Evolutionary conservation across 2,888 invertebrate species (phyloP).

Genomic region (Sarcophaga caerulescens): DNA sequence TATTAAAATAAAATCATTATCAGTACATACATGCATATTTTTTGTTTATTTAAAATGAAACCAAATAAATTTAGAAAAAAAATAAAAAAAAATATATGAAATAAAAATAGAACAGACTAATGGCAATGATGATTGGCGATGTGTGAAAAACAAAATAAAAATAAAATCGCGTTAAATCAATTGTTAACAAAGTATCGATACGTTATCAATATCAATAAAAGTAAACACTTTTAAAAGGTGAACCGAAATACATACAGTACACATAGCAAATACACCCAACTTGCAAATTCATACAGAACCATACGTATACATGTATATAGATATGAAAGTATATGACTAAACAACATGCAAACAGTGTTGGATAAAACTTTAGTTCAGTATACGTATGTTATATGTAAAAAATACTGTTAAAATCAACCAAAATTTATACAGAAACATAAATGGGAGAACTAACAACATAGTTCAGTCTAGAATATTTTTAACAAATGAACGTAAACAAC

Average conservation of each 20-base stretch:
- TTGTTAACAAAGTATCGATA: constrained; percentile 75
- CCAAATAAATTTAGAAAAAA: constrained; percentile 8
- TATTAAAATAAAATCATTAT: background rate
- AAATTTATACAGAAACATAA: too few species aligned
- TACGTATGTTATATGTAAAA: too few species aligned
- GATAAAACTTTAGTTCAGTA: background rate
- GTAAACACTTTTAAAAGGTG: constrained; percentile 56
- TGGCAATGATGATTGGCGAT: constrained; percentile 30
- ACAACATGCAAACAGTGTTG: constrained; percentile 41
- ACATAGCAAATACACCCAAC: background rate
- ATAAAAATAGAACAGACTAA: background rate
- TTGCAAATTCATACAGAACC: background rate
- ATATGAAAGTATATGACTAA: constrained; percentile 14
- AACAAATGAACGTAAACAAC: too few species aligned
- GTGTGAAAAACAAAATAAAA: constrained; percentile 41
- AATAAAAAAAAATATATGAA: background rate
- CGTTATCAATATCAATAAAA: constrained; percentile 64
- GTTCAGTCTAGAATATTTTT: too few species aligned
- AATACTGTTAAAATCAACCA: too few species aligned
- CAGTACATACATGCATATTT: constrained; percentile 50
- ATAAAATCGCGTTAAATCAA: constrained; percentile 76
- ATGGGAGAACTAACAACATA: too few species aligned
- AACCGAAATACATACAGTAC: constrained; percentile 33
- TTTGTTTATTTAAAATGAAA: constrained; percentile 13
- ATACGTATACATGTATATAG: background rate